These are phyloP conservation scores for Elephas maximus DNA, from an alignment of 2,113 vertebrate genomes.

Conservation along the genomic window DNA sequence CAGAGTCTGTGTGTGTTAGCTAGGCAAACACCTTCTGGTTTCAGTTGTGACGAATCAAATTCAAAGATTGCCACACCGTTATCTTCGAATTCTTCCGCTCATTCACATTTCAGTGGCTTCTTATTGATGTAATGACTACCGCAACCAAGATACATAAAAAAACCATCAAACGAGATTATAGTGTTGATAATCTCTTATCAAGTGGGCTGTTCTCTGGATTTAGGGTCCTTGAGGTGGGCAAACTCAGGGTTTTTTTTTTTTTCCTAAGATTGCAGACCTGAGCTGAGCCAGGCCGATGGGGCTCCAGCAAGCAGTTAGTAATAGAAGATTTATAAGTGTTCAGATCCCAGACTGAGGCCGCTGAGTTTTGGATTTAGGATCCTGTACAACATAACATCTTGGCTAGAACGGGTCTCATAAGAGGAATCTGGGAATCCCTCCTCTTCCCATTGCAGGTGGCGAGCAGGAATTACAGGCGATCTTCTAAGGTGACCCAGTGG, in stretches of 20 bases:
- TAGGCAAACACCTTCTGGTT: slow-evolving; percentile 81
- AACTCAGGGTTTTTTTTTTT: slow-evolving; percentile 1
- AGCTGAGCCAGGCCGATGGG: slow-evolving; percentile 10
- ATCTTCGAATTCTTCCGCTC: slow-evolving; percentile 87
- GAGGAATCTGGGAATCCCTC: neutral
- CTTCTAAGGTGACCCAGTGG: too few species aligned
- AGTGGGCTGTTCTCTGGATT: slow-evolving; percentile 84
- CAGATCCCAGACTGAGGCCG: slow-evolving; percentile 6
- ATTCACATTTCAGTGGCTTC: slow-evolving; percentile 85
- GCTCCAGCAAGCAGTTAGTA: neutral
- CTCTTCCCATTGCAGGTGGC: neutral
- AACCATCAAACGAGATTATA: slow-evolving; percentile 83
- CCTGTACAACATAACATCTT: neutral
- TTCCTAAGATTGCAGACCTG: neutral
- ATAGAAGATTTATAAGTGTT: slow-evolving; percentile 71
- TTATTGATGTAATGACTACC: slow-evolving; percentile 85
- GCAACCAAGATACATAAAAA: slow-evolving; percentile 85
- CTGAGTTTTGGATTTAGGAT: slow-evolving; percentile 69
- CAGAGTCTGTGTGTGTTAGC: slow-evolving; percentile 51
- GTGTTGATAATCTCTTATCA: slow-evolving; percentile 85
- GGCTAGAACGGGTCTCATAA: neutral
- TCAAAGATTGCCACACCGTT: slow-evolving; percentile 82
- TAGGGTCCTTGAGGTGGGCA: slow-evolving; percentile 80
- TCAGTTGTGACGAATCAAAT: slow-evolving; percentile 86
- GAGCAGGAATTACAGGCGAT: neutral